Conservation (phyloP, 2,113 vertebrate genomes). For the Embiotoca jacksoni region DNA sequence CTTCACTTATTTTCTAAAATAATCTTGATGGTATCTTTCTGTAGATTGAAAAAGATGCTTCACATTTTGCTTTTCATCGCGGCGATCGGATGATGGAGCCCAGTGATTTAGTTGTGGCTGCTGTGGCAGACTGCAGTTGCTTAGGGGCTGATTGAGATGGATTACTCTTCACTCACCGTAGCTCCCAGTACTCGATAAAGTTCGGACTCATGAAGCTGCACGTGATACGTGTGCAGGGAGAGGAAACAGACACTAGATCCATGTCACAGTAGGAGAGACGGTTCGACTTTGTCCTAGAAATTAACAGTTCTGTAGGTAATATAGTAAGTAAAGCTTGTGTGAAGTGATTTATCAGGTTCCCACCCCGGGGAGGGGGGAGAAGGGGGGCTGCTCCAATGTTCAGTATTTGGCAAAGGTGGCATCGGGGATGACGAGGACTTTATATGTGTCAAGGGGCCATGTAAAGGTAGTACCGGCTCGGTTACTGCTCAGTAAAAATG, state of each 20-base stretch:
- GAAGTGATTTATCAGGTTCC: background rate
- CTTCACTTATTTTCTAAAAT: background rate
- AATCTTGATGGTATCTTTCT: background rate
- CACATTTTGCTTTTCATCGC: too few species aligned
- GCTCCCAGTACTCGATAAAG: background rate
- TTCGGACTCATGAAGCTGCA: background rate
- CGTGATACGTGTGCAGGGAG: background rate
- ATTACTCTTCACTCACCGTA: background rate
- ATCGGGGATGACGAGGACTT: background rate
- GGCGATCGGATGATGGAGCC: conserved; percentile 28
- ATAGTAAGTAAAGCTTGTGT: background rate
- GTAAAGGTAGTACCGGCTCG: conserved; percentile 36
- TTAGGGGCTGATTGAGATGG: conserved; percentile 8
- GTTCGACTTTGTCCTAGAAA: conserved; percentile 20
- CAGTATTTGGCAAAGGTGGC: conserved; percentile 29
- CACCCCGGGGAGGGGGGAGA: background rate
- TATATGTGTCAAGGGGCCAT: conserved; percentile 40
- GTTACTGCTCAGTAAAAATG: background rate
- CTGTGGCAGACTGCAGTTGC: background rate
- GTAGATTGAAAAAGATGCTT: background rate
- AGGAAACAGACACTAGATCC: conserved; percentile 2
- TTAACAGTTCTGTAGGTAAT: background rate
- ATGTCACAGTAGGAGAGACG: background rate
- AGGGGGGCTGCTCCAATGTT: background rate
- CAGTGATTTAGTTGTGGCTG: background rate